Evolutionary conservation across 2,797 vertebrate species (phyloP).

Genomic region (Adelosebastes latens): DNA sequence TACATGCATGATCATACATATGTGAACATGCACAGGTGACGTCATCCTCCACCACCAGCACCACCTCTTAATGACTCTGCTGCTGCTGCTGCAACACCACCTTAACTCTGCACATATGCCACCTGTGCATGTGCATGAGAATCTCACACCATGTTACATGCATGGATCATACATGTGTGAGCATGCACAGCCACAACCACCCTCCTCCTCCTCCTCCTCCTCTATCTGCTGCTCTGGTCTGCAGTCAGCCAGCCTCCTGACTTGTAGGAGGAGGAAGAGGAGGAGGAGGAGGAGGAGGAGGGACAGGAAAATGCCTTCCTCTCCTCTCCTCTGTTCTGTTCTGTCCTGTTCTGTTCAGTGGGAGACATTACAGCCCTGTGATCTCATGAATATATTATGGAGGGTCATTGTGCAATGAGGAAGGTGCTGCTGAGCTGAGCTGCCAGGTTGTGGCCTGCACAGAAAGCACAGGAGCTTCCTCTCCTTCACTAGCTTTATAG

Average conservation of each 20-base stretch:
- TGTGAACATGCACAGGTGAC: slow-evolving; percentile 41
- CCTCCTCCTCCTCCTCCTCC: background rate
- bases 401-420: slow-evolving; percentile 82
- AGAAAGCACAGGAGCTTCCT: slow-evolving; percentile 24
- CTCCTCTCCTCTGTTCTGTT: slow-evolving; percentile 3
- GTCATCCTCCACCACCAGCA: slow-evolving; percentile 36
- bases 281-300: slow-evolving; percentile 29
- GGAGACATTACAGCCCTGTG: slow-evolving; percentile 79
- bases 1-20: background rate
- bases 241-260: slow-evolving; percentile 49
- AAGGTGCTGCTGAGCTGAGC: slow-evolving; percentile 70
- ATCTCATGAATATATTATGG: slow-evolving; percentile 86
- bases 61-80: slow-evolving; percentile 56
- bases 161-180: slow-evolving; percentile 10
- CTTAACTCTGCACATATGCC: background rate
- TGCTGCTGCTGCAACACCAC: slow-evolving; percentile 23
- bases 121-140: slow-evolving; percentile 25
- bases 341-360: slow-evolving; percentile 50
- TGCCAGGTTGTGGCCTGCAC: slow-evolving; percentile 50
- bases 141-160: background rate
- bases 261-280: slow-evolving; percentile 40
- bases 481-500: background rate
- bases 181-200: background rate
- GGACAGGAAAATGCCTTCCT: slow-evolving; percentile 75
- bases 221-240: slow-evolving; percentile 64